phyloP scores from a whole-genome alignment of 2,888 invertebrate genomes.

The Limenitis camilla region DNA sequence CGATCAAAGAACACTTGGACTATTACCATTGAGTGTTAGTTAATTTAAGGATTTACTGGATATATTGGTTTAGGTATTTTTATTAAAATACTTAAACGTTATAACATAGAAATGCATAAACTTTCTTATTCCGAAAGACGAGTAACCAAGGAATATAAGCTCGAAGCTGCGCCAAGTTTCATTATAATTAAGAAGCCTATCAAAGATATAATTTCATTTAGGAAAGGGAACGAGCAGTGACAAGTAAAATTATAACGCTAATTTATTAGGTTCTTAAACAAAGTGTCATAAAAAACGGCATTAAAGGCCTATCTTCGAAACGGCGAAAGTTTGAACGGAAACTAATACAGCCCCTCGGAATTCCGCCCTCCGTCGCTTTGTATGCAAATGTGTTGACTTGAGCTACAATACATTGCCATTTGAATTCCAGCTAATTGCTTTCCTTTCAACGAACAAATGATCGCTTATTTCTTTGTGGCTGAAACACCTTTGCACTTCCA shows the following conservation, averaged over 20 bases:
- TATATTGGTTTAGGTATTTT: no score
- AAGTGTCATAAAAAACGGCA: conserved; percentile 4
- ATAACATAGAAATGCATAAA: no score
- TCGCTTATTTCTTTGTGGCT: conserved; percentile 46
- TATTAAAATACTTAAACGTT: no score
- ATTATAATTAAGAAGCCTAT: background rate
- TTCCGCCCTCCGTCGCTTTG: conserved; percentile 47
- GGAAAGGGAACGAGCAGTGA: background rate
- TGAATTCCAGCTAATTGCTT: conserved; percentile 67
- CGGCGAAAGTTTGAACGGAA: conserved; percentile 42
- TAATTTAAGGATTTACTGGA: no score
- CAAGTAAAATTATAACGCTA: conserved; percentile 8
- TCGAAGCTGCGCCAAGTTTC: no score
- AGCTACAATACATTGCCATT: conserved; percentile 61
- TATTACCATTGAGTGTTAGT: no score
- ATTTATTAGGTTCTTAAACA: conserved; percentile 4
- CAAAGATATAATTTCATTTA: background rate
- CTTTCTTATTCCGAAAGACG: no score
- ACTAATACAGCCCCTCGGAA: conserved; percentile 42
- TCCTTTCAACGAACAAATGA: conserved; percentile 56
- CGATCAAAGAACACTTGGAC: no score
- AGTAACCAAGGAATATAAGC: no score
- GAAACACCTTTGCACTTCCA: conserved; percentile 41
- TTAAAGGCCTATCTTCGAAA: conserved; percentile 3
- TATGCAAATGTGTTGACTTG: conserved; percentile 61